phyloP scores from a whole-genome alignment of 2,797 vertebrate species.

The Buphagus erythrorhynchus region DNA sequence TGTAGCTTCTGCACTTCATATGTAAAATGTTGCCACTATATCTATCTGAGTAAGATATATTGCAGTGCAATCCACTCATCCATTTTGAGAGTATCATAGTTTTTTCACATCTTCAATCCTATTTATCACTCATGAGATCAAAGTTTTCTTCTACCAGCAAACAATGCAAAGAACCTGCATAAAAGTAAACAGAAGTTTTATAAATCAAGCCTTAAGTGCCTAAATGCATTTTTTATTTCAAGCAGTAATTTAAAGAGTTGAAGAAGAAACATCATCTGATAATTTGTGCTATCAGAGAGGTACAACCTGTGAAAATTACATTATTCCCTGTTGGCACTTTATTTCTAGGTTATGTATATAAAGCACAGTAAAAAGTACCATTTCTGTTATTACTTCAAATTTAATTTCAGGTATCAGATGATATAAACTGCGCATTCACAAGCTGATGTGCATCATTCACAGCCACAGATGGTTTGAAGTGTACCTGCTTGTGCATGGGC shows the following conservation, averaged over 20 bases:
- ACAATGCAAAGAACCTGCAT: neutral
- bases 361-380: neutral
- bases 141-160: neutral
- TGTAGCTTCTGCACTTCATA: neutral
- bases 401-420: neutral
- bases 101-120: neutral
- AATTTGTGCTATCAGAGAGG: neutral
- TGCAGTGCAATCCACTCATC: neutral
- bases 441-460: neutral
- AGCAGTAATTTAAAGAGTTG: neutral
- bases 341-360: neutral
- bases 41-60: neutral
- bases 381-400: neutral
- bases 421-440: neutral
- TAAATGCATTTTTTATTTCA: neutral
- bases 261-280: neutral
- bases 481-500: neutral
- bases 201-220: conserved; percentile 11
- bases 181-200: neutral
- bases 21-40: neutral
- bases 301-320: neutral
- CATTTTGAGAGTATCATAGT: neutral
- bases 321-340: neutral
- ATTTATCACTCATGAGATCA: neutral
- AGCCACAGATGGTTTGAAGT: neutral